Conservation (phyloP, 2,888 invertebrate species). For the Serripes groenlandicus region DNA sequence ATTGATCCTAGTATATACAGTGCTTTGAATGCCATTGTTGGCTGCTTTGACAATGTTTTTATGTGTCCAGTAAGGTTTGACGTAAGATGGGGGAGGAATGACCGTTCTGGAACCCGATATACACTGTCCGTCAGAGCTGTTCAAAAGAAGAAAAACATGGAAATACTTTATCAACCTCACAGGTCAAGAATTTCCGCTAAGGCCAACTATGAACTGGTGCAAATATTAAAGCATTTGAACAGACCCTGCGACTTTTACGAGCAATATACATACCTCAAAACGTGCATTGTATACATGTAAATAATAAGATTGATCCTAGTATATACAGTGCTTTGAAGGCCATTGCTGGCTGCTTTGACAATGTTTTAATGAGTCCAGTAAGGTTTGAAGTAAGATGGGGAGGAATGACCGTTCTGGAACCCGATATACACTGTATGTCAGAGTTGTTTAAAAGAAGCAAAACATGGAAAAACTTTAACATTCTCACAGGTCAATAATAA, state of each 20-base stretch:
- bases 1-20: slow-evolving; percentile 66
- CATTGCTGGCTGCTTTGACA: slow-evolving; percentile 79
- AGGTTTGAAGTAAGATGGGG: slow-evolving; percentile 78
- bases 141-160: slow-evolving; percentile 41
- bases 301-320: slow-evolving; percentile 72
- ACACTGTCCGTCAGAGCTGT: slow-evolving; percentile 80
- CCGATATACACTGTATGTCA: slow-evolving; percentile 82
- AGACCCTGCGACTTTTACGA: slow-evolving; percentile 79
- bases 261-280: slow-evolving; percentile 84
- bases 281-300: slow-evolving; percentile 84
- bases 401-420: slow-evolving; percentile 78
- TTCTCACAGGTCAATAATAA: slow-evolving; percentile 74
- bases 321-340: slow-evolving; percentile 69
- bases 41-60: slow-evolving; percentile 83
- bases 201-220: slow-evolving; percentile 82
- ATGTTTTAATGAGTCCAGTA: slow-evolving; percentile 78
- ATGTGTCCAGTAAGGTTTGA: slow-evolving; percentile 67
- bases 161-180: slow-evolving; percentile 8
- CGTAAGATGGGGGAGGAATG: slow-evolving; percentile 80
- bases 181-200: slow-evolving; percentile 82
- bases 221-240: slow-evolving; percentile 79
- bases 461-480: slow-evolving; percentile 9
- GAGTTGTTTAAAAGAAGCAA: slow-evolving; percentile 68
- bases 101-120: slow-evolving; percentile 81
- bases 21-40: slow-evolving; percentile 69